Percentiles rank a stretch among this genome's conserved stretches.
These are phyloP conservation scores for Drosophila ficusphila DNA, from an alignment of 1,140 invertebrate genomes.

Conservation along the genomic window DNA sequence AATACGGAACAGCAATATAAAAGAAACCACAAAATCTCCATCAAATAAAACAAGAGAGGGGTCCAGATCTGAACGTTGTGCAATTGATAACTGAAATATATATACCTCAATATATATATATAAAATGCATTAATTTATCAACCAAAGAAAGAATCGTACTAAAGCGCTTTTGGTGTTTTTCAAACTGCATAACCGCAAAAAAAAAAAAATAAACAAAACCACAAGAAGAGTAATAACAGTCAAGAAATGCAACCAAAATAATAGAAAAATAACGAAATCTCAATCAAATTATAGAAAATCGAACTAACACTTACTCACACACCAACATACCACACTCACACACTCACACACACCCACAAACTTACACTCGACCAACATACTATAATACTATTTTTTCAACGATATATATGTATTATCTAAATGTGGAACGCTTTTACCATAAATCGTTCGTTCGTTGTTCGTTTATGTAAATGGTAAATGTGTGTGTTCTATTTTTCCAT, in stretches of 20 bases:
- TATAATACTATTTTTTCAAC: slow-evolving; percentile 59
- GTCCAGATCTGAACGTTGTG: slow-evolving; percentile 79
- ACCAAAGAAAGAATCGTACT: slow-evolving; percentile 64
- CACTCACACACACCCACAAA: slow-evolving; percentile 31
- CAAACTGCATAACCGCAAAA: slow-evolving; percentile 52
- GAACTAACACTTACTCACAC: slow-evolving; percentile 39
- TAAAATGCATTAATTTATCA: slow-evolving; percentile 68
- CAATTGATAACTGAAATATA: slow-evolving; percentile 54
- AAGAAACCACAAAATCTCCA: slow-evolving; percentile 49
- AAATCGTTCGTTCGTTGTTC: slow-evolving; percentile 83
- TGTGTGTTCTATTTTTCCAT: slow-evolving; percentile 79
- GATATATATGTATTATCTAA: slow-evolving; percentile 83
- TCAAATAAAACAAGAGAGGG: slow-evolving; percentile 76
- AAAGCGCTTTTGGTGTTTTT: slow-evolving; percentile 80
- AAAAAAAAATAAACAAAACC: slow-evolving; percentile 29
- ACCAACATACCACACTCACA: slow-evolving; percentile 22
- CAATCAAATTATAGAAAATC: slow-evolving; percentile 34
- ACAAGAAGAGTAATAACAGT: slow-evolving; percentile 33
- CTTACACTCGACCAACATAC: slow-evolving; percentile 20
- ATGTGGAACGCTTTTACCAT: slow-evolving; percentile 84
- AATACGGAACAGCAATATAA: slow-evolving; percentile 58
- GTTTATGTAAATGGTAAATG: slow-evolving; percentile 83
- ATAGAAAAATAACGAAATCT: slow-evolving; percentile 12
- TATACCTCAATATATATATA: slow-evolving; percentile 33
- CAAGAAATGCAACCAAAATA: slow-evolving; percentile 34